Percentiles rank a stretch among this genome's conserved stretches.
Evolutionary conservation across 1,140 invertebrate genomes (phyloP).

Genomic region (Ooceraea biroi): DNA sequence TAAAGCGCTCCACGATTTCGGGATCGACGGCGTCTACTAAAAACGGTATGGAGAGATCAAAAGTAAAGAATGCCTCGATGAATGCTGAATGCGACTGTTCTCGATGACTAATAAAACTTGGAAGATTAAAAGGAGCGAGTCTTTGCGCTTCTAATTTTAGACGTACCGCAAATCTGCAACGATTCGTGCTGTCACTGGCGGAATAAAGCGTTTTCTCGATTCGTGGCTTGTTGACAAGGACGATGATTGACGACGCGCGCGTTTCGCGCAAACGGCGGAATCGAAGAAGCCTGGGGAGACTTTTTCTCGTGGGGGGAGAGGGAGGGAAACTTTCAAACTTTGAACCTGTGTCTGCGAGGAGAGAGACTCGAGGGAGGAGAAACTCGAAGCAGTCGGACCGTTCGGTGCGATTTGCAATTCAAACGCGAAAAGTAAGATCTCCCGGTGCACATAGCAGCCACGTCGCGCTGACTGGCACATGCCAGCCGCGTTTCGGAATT

Average conservation of each 20-base stretch:
- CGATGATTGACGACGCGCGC: constrained; percentile 43
- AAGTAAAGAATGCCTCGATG: neutral
- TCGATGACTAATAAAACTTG: neutral
- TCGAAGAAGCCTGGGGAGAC: constrained; percentile 16
- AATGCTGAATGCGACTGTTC: neutral
- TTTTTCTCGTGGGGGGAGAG: constrained; percentile 20
- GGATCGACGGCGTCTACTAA: neutral
- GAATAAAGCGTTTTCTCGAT: constrained; percentile 25
- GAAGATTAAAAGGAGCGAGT: neutral
- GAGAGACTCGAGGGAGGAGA: too few relatives aligned
- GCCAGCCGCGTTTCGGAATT: constrained; percentile 64
- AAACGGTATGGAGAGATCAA: too few relatives aligned
- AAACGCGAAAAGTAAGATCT: constrained; percentile 61
- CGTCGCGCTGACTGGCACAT: constrained; percentile 41
- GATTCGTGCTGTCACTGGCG: neutral
- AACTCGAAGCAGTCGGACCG: constrained; percentile 50
- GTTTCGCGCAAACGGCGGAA: neutral
- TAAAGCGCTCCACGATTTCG: neutral
- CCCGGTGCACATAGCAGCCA: neutral
- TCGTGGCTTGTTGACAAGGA: constrained; percentile 11
- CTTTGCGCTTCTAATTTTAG: neutral
- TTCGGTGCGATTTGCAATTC: constrained; percentile 69
- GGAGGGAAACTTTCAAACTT: constrained; percentile 48
- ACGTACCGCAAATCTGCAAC: neutral
- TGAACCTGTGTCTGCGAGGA: constrained; percentile 22